Base-by-base conservation (phyloP, 2,113 vertebrate genomes). In the Brachionichthys hirsutus region DNA sequence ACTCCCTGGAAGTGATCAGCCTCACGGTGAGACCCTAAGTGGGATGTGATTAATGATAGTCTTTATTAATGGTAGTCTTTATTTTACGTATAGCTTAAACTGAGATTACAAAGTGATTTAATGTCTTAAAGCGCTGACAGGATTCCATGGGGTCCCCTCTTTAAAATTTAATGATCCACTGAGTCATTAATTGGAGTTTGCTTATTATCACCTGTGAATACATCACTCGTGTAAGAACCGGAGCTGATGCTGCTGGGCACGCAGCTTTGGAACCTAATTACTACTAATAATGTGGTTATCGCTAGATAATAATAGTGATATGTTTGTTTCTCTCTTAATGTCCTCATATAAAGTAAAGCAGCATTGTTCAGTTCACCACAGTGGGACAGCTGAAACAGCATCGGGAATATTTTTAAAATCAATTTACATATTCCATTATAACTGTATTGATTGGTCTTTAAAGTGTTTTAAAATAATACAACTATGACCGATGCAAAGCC, bases 201-300 rank as follows among this genome's bases (percentile, higher is more conserved):
- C 71, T 86, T 78, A 84, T 85, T 73, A 84, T 83, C 70, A 88
- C 87, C 87, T 91, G 85, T 87, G 76, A 77, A 79, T 81, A 68
- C 57, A 69, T 78, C 62, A 42, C 47, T 86, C 77, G 82, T 82
- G 56, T 38, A 38, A 64, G 70, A 74, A 54, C 15, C 10, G 58
- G 49, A 24, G 45, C 54, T 51, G 58, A 35, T 66, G 53, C 51
- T 54, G 57, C 38, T 70, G 51, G 56, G 16, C 58, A 14, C 46
- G 60, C 56, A 73, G 68, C 69, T 71, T 57, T 62, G 15, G 38
- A 64, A 42, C 38, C 24, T 8, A 30, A 3, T 2, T 30, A n/a
- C n/a, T n/a, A n/a, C n/a, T 30, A 30, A 30, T 8, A 30, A 30
- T 30, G 24, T 30, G 24, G n/a, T n/a, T n/a, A n/a, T n/a, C n/a